A percentile compares a stretch with the other conserved stretches of the same genome.
Conservation (phyloP, 2,797 vertebrate genomes). For the Macrochelys suwanniensis region DNA sequence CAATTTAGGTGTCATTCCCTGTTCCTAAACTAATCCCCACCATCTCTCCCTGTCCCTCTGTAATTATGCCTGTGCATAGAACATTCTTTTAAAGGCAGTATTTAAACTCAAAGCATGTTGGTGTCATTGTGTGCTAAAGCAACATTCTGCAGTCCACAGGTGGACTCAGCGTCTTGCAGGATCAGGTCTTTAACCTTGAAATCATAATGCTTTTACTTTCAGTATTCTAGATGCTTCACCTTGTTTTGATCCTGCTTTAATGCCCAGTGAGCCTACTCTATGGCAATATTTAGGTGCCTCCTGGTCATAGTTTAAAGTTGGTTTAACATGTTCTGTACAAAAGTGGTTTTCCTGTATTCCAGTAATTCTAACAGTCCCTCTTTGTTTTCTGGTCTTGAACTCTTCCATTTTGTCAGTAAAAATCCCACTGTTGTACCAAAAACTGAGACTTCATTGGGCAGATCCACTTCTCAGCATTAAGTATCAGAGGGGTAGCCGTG, state of each 20-base stretch:
- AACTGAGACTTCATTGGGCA: background rate
- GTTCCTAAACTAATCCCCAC: background rate
- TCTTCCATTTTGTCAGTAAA: constrained; percentile 3
- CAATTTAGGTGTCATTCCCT: background rate
- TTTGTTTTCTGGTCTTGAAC: background rate
- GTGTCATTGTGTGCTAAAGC: background rate
- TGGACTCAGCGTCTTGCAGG: background rate
- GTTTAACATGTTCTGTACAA: constrained; percentile 29
- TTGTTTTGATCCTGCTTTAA: background rate
- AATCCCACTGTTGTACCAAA: background rate
- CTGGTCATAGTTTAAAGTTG: constrained; percentile 37
- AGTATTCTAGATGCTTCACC: background rate
- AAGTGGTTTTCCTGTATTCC: constrained; percentile 9
- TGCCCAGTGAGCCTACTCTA: constrained; percentile 35
- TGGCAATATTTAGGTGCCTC: constrained; percentile 45
- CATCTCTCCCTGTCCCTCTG: background rate
- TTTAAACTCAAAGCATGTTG: background rate
- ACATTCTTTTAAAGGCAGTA: background rate
- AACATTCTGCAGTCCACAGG: background rate
- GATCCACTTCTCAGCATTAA: background rate
- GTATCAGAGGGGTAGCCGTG: too few species aligned
- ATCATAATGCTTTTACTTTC: background rate
- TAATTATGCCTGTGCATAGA: background rate
- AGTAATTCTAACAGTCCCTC: background rate
- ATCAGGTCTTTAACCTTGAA: background rate